Conservation (phyloP, 2,797 vertebrate genomes). For the Sebastes glaucus region DNA sequence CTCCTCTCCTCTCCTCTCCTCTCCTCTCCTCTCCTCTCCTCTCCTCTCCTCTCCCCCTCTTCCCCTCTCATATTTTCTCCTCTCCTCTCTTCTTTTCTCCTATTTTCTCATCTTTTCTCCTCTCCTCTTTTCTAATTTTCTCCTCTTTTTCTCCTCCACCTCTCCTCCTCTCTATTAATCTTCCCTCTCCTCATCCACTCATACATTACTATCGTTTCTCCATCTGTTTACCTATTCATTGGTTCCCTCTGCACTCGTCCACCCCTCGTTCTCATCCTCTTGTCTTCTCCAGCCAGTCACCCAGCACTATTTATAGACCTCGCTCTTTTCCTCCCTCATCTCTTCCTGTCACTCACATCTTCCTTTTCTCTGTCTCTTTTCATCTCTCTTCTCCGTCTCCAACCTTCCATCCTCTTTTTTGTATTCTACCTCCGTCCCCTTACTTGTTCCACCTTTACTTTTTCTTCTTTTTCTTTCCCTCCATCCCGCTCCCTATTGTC, state of each 20-base stretch:
- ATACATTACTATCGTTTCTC: background rate
- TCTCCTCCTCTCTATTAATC: background rate
- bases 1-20: background rate
- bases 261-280: background rate
- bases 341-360: constrained; percentile 35
- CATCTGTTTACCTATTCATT: constrained; percentile 38
- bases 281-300: constrained; percentile 21
- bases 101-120: background rate
- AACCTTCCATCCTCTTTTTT: background rate
- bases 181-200: background rate
- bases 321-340: background rate
- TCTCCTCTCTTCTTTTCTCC: background rate
- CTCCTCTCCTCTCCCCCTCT: background rate
- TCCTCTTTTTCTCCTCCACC: background rate
- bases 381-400: background rate
- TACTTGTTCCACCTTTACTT: background rate
- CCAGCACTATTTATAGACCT: constrained; percentile 50
- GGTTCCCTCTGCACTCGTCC: constrained; percentile 9
- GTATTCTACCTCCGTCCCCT: background rate
- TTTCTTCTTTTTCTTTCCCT: background rate
- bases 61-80: background rate
- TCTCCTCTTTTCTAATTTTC: background rate
- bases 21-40: background rate
- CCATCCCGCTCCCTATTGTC: background rate
- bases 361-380: background rate